Conservation (phyloP, 2,113 vertebrate genomes). For the Perccottus glenii region DNA sequence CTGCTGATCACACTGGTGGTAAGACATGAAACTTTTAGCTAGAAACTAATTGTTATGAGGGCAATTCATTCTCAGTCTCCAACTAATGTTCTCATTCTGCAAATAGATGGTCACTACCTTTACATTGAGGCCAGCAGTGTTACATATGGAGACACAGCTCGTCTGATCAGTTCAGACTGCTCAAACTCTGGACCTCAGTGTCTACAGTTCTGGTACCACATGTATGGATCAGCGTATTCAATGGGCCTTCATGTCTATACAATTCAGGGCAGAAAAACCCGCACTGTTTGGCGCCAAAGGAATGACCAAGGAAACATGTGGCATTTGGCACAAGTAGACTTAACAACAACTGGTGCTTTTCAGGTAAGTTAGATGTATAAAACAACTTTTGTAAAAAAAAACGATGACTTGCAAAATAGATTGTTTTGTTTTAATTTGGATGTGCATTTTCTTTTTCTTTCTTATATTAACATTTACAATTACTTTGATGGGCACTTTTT, state of each 20-base stretch:
- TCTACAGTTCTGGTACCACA: conserved; percentile 88
- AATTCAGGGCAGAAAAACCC: conserved; percentile 44
- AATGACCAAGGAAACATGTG: conserved; percentile 77
- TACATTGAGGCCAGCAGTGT: conserved; percentile 75
- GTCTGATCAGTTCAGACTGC: conserved; percentile 77
- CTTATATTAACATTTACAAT: too few relatives aligned
- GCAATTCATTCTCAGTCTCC: not conserved
- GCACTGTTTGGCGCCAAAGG: conserved; percentile 39
- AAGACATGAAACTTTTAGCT: not conserved
- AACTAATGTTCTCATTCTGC: not conserved
- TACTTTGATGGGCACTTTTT: not conserved
- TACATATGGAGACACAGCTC: conserved; percentile 64
- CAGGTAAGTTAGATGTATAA: conserved; percentile 42
- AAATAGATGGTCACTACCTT: conserved; percentile 78
- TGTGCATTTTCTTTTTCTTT: too few relatives aligned
- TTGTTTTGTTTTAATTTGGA: too few relatives aligned
- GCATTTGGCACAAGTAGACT: conserved; percentile 70
- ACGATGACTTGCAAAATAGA: too few relatives aligned
- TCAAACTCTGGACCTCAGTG: conserved; percentile 73
- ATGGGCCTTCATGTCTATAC: conserved; percentile 80
- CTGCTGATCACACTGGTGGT: conserved; percentile 65
- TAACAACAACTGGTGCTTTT: conserved; percentile 59
- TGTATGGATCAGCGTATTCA: conserved; percentile 72
- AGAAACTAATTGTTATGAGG: too few relatives aligned
- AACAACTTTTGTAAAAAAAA: too few relatives aligned